Conservation (phyloP, 2,888 invertebrate genomes). For the Cosmorhoe ocellata region DNA sequence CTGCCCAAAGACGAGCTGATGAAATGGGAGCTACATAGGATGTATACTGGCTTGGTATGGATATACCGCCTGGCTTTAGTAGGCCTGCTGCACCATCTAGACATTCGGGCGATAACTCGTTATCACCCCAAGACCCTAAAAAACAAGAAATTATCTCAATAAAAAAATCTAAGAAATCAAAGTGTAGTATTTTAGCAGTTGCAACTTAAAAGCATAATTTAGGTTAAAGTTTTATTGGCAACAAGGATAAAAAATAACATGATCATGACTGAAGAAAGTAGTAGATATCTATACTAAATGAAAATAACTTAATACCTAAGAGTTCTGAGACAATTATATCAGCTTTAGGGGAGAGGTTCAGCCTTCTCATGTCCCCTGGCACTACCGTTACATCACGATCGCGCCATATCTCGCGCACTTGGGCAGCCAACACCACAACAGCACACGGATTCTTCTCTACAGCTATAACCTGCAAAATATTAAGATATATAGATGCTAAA, state of each 20-base stretch:
- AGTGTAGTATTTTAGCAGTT: too few relatives aligned
- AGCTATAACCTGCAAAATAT: conserved; percentile 86
- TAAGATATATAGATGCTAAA: too few relatives aligned
- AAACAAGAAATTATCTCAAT: not conserved
- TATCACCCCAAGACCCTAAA: conserved; percentile 96
- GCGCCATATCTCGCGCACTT: conserved; percentile 90
- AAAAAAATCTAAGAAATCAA: too few relatives aligned
- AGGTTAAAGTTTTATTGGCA: too few relatives aligned
- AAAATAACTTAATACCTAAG: conserved; percentile 81
- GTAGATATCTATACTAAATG: too few relatives aligned
- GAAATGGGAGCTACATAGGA: conserved; percentile 97
- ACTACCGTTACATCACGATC: conserved; percentile 88
- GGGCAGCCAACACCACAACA: conserved; percentile 89
- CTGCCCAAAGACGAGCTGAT: conserved; percentile 92
- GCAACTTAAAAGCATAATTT: too few relatives aligned
- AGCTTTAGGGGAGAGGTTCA: conserved; percentile 91
- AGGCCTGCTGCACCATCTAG: conserved; percentile 96
- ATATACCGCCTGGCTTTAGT: conserved; percentile 92
- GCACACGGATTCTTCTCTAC: conserved; percentile 99
- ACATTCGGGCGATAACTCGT: conserved; percentile 99
- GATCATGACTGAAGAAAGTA: too few relatives aligned
- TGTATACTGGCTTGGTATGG: conserved; percentile 93
- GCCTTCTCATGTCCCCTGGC: conserved; percentile 93
- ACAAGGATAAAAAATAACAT: too few relatives aligned
- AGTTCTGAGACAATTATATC: conserved; percentile 98